These are phyloP conservation scores for Oligia strigilis DNA, from an alignment of 2,888 invertebrate species.

Conservation along the genomic window DNA sequence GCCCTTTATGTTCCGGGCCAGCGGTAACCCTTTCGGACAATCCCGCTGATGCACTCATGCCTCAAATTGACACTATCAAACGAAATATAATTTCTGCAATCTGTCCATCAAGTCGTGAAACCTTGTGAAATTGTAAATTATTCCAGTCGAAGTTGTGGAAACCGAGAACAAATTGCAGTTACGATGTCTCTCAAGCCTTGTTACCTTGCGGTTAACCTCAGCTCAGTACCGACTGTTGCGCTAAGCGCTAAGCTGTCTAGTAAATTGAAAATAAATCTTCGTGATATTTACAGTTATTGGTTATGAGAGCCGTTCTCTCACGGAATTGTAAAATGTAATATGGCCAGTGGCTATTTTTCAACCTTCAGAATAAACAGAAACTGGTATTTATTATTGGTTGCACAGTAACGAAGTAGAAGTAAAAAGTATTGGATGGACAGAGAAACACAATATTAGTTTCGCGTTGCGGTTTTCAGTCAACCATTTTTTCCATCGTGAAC, in stretches of 20 bases:
- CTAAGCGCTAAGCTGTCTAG: neutral
- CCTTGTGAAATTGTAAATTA: neutral
- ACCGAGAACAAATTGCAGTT: neutral
- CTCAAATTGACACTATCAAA: neutral
- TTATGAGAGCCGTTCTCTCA: neutral
- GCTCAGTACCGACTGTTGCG: too few relatives aligned
- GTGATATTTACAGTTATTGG: neutral
- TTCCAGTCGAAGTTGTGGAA: neutral
- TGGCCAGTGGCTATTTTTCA: neutral
- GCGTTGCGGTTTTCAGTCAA: neutral
- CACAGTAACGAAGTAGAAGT: neutral
- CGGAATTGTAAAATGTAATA: neutral
- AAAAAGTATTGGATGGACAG: neutral
- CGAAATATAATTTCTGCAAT: neutral
- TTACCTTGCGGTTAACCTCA: neutral
- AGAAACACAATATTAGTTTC: neutral
- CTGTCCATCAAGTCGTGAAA: neutral
- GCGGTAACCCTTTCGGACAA: too few relatives aligned
- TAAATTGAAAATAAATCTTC: neutral
- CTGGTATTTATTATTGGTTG: neutral
- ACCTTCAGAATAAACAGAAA: neutral
- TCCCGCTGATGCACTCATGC: neutral
- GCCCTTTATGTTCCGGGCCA: too few relatives aligned
- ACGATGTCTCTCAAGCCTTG: neutral
- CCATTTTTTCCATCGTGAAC: neutral